Conservation (phyloP, 2,888 invertebrate genomes). For the Drosophila phalerata region DNA sequence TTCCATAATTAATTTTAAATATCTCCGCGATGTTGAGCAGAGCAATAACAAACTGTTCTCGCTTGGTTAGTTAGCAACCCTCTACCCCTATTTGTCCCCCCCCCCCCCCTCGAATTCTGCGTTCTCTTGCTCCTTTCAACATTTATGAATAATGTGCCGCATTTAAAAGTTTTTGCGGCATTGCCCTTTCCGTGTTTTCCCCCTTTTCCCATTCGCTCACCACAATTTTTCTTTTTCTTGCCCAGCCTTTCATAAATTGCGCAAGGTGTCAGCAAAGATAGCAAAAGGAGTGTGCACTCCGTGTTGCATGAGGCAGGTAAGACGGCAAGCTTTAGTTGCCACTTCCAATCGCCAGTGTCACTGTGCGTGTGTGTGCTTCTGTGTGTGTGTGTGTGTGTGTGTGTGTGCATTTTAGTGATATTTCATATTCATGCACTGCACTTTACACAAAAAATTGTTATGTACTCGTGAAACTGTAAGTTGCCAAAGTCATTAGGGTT, state of each 20-base stretch:
- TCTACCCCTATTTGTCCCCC: neutral
- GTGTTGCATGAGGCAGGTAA: conserved; percentile 46
- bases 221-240: conserved; percentile 27
- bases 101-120: neutral
- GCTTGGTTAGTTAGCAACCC: conserved; percentile 20
- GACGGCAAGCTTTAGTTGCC: conserved; percentile 30
- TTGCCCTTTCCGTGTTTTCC: conserved; percentile 6
- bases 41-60: conserved; percentile 28
- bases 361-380: neutral
- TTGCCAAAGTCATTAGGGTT: conserved; percentile 69
- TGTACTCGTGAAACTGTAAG: conserved; percentile 55
- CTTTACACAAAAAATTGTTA: conserved; percentile 58
- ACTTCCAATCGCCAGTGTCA: conserved; percentile 10
- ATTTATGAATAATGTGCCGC: conserved; percentile 77
- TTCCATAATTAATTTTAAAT: conserved; percentile 72
- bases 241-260: conserved; percentile 70
- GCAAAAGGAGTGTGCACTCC: conserved; percentile 38
- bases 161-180: conserved; percentile 74
- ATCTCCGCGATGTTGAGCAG: conserved; percentile 29
- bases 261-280: conserved; percentile 76
- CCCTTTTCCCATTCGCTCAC: neutral
- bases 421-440: conserved; percentile 67
- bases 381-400: conserved; percentile 2
- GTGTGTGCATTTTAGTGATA: conserved; percentile 48
- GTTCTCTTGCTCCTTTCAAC: conserved; percentile 27